Evolutionary conservation across 92 coral and sea anemone species (phyloP), one percentile per base, ranked within the genome.

Genomic region (Isaurus tuberculatus): DNA sequence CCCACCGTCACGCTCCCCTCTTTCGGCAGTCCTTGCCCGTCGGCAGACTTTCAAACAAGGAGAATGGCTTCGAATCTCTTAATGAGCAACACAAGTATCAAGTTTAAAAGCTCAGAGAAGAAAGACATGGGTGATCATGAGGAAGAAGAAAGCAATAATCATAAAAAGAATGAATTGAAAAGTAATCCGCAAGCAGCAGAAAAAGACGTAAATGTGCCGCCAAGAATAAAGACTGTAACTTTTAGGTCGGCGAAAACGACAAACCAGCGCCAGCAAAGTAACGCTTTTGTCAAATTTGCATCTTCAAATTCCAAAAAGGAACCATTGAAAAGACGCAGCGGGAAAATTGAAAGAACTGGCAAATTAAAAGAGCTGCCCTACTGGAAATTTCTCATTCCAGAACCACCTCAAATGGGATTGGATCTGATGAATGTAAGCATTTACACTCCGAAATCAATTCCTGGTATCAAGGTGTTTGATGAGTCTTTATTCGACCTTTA

Each of bases 401-500:
- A 94, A 79, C 98, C 98, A 4, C 98, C 98, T 0, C 88, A 88
- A 77, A 89, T 93, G 88, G 98, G 89, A 63, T 94, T 95, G 17
- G 97, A 80, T 10, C 86, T 91, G 67, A 95, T 95, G 98, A 95
- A 95, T 53, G 98, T 95, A 19, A 95, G 98, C 79, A 95, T 95
- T 37, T 95, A 89, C 60, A 95, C 98, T 1, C 98, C 98, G 34
- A 95, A 95, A 78, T 91, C 91, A 29, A 72, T 95, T 42, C 98
- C 98, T 1, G 98, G 98, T 15, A 95, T 95, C 55, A 95, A 94
- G 89, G 90, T 95, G 23, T 95, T 95, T 65, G 98, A 95, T 66
- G 98, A 95, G 55, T 83, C 98, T 0, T 81, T 93, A 19, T 95
- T 95, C 88, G 98, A 94, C 30, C 91, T 95, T 74, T 93, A 86